Percentiles rank a stretch among this genome's conserved stretches.
Conservation (phyloP, 2,797 vertebrate species). For the Cottoperca gobio region DNA sequence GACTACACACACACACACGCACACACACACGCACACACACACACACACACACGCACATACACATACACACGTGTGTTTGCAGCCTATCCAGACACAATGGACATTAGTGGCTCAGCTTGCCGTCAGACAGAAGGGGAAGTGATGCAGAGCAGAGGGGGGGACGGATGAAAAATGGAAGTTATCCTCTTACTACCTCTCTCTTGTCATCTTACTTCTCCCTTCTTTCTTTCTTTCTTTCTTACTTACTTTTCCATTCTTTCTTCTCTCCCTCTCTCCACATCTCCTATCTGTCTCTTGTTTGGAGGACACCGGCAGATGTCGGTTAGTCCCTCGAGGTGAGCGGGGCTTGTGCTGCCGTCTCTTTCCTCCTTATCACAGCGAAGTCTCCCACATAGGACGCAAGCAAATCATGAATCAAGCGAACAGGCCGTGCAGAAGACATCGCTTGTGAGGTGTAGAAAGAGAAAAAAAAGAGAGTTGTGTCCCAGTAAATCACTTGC, state of each 20-base stretch:
- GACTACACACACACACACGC: not conserved
- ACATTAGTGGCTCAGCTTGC: slow-evolving; percentile 84
- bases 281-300: slow-evolving; percentile 56
- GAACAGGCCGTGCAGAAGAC: slow-evolving; percentile 12
- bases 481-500: slow-evolving; percentile 46
- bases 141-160: slow-evolving; percentile 76
- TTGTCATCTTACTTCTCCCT: not conserved
- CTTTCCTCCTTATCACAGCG: slow-evolving; percentile 46
- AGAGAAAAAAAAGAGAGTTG: not conserved
- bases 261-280: slow-evolving; percentile 12
- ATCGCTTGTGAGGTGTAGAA: slow-evolving; percentile 2
- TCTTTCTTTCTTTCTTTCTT: slow-evolving; percentile 1
- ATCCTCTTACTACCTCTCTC: slow-evolving; percentile 54
- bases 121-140: slow-evolving; percentile 77
- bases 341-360: slow-evolving; percentile 34
- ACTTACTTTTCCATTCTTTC: not conserved
- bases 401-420: slow-evolving; percentile 56
- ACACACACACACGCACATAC: not conserved
- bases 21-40: slow-evolving; percentile 1
- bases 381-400: slow-evolving; percentile 40
- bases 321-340: slow-evolving; percentile 59
- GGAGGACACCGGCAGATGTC: slow-evolving; percentile 67
- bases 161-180: slow-evolving; percentile 69
- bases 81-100: slow-evolving; percentile 84
- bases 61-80: slow-evolving; percentile 28